phyloP scores from a whole-genome alignment of 2,888 invertebrate genomes.

The Metellina segmentata region DNA sequence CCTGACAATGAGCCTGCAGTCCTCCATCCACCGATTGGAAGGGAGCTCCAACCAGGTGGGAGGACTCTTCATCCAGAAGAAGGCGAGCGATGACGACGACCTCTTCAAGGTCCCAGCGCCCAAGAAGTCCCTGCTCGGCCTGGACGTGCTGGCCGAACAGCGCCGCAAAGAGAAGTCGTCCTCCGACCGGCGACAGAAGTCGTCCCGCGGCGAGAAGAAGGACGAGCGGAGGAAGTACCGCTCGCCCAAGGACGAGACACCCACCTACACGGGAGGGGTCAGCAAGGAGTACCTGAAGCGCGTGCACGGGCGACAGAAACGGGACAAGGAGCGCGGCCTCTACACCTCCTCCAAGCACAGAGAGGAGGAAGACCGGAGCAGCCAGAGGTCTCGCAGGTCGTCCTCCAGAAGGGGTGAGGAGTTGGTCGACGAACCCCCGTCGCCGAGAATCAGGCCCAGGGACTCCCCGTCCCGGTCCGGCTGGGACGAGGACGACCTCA shows the following conservation, averaged over 20 bases:
- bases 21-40: constrained; percentile 86
- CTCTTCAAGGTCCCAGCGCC: constrained; percentile 78
- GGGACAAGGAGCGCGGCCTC: constrained; percentile 86
- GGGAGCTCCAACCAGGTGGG: constrained; percentile 86
- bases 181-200: constrained; percentile 19
- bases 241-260: constrained; percentile 91
- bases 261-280: constrained; percentile 95
- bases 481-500: constrained; percentile 83
- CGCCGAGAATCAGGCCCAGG: constrained; percentile 73
- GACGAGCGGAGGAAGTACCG: constrained; percentile 85
- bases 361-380: constrained; percentile 79
- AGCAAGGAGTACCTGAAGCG: constrained; percentile 89
- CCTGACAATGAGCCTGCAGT: no score
- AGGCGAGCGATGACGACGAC: constrained; percentile 80
- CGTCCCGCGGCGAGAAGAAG: not conserved
- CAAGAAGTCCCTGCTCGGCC: constrained; percentile 87
- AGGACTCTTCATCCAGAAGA: constrained; percentile 87
- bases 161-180: constrained; percentile 55
- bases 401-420: constrained; percentile 77
- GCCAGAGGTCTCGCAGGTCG: not conserved
- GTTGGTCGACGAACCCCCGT: constrained; percentile 71
- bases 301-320: constrained; percentile 84
- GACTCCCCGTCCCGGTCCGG: constrained; percentile 84
- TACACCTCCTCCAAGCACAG: constrained; percentile 85
- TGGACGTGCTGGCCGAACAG: constrained; percentile 88